Base-by-base conservation (phyloP, 1,140 invertebrate genomes). In the Drosophila lini region DNA sequence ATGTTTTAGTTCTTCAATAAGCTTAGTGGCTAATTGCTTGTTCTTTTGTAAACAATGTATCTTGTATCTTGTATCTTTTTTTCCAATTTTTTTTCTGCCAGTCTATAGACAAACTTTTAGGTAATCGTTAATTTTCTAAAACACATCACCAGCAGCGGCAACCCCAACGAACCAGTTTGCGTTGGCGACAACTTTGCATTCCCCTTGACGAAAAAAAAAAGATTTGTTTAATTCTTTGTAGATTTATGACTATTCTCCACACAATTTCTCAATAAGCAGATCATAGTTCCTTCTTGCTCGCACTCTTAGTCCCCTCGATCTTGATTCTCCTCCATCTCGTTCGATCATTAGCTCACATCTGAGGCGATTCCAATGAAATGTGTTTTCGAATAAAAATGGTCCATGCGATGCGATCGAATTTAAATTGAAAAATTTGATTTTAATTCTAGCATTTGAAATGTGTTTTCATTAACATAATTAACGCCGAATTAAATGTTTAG, bases 381-480 rank as follows among this genome's bases (percentile, higher is more conserved):
- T 90, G 84, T 88, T 89, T 89, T 89, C 84, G 78, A 77, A 90
- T 89, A 81, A 89, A 88, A 89, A 89, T 89, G 84, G 84, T 89
- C 74, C 78, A 89, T 89, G 84, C 84, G 85, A 89, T 89, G 85
- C 85, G 84, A 89, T 89, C 84, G 84, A 89, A 89, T 90, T 89
- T 89, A 89, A 89, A 89, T 89, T 89, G 85, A 89, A 89, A 89
- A 90, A 89, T 89, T 89, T 75, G 85, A 79, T 89, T 90, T 89
- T 89, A 89, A 89, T 89, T 90, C 85, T 74, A 73, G 85, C 69
- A 81, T 90, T 89, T 70, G 71, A 90, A 89, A 90, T 89, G 85
- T 89, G 84, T 89, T 89, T 89, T 89, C 84, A 89, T 89, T 89
- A 90, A 77, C 84, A 89, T 89, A 89, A 89, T 89, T 84, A 89